Conservation (phyloP, 1,140 invertebrate genomes). For the Panagrolaimus sp. region DNA sequence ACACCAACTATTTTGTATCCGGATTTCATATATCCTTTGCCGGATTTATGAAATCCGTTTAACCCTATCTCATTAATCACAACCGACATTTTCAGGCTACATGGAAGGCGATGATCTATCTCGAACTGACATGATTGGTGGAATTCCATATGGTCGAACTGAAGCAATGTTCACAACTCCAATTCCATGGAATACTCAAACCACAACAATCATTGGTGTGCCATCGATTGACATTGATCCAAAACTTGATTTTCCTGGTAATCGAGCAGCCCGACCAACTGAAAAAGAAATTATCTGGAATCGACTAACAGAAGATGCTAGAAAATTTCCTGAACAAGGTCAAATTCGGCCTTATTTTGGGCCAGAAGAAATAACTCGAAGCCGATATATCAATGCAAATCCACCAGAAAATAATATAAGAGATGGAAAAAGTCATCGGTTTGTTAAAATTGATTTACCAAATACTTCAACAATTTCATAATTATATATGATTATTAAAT, state of each 20-base stretch:
- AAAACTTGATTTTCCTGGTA: not conserved
- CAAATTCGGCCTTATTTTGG: constrained; percentile 12
- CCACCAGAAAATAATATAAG: not conserved
- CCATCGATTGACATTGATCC: constrained; percentile 1
- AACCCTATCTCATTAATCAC: too few relatives aligned
- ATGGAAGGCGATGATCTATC: not conserved
- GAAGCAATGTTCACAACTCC: not conserved
- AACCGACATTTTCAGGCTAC: not conserved
- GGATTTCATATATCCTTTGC: too few relatives aligned
- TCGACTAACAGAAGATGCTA: not conserved
- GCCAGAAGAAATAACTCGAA: constrained; percentile 1
- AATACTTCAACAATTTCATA: constrained; percentile 2
- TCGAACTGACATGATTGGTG: not conserved
- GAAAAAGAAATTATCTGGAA: not conserved
- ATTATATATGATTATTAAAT: not conserved
- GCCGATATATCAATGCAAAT: constrained; percentile 9
- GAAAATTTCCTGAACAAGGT: not conserved
- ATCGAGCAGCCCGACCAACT: not conserved
- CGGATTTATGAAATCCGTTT: too few relatives aligned
- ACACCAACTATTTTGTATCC: too few relatives aligned
- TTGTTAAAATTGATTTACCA: not conserved
- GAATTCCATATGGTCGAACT: not conserved
- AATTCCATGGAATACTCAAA: not conserved
- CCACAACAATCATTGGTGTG: not conserved
- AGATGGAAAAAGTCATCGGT: not conserved